Evolutionary conservation across 2,797 vertebrate species (phyloP), one percentile per base, ranked within the genome.

Genomic region (Psittacula echo): DNA sequence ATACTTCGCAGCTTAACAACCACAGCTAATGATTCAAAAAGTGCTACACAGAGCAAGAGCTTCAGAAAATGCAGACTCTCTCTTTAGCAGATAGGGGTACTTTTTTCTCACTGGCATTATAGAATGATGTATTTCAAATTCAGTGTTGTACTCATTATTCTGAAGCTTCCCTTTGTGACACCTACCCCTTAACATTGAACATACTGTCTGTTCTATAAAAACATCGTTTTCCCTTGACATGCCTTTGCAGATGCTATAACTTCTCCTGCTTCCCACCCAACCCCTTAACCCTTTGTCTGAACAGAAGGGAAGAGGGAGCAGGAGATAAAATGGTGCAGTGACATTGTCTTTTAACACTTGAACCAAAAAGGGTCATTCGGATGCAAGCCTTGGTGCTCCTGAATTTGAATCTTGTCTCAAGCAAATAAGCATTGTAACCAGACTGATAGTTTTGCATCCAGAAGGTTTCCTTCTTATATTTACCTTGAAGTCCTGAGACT

Each of bases 361-460:
- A 84, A 84, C 6, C 6, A 67, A 37, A 62, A 56, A 68, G 6
- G 2, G 5, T 72, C 20, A 23, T 81, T 21, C 0, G 0, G 2
- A 34, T 65, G 27, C n/a, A 78, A 78, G 37, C 26, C 6, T 75
- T 72, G 14, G 7, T 66, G 29, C 10, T 75, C 32, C 39, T 66
- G 42, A 66, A 41, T 45, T 48, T 54, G 8, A 51, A 24, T 76
- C 13, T 45, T 62, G 26, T 70, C 54, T 73, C 32, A 32, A 84
- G n/a, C 5, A 29, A 66, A 26, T 39, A 79, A 86, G 44, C 18
- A 7, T 53, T 77, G 7, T 19, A 81, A 71, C 12, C n/a, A 60
- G 60, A 88, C 14, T 39, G 37, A 81, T 5, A 56, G 8, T 61
- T 92, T 76, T 90, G 9, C 44, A 76, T 32, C 20, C 50, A 85